Conservation (phyloP, 2,888 invertebrate genomes). For the Tyria jacobaeae region DNA sequence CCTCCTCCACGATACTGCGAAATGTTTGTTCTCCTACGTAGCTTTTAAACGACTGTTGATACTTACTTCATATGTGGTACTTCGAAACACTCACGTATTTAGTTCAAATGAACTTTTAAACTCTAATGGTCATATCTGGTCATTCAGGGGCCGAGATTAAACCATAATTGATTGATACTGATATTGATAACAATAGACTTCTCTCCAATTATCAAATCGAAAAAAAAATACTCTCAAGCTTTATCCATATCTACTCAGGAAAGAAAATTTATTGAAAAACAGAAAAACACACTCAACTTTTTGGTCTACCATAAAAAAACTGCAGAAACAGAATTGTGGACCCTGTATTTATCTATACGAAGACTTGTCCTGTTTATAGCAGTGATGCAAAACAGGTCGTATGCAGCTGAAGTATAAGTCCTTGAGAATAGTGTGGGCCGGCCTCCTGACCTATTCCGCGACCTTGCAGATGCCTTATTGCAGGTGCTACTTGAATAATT, state of each 20-base stretch:
- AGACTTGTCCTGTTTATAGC: slow-evolving; percentile 24
- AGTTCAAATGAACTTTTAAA: too few relatives aligned
- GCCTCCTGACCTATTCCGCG: slow-evolving; percentile 81
- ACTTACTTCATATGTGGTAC: too few relatives aligned
- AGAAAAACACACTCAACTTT: neutral
- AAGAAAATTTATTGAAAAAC: neutral
- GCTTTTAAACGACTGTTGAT: neutral
- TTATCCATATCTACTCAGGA: too few relatives aligned
- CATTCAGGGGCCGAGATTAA: neutral
- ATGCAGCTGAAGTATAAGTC: slow-evolving; percentile 66
- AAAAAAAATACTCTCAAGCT: too few relatives aligned
- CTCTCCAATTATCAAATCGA: neutral
- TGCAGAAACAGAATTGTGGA: neutral
- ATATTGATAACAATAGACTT: neutral
- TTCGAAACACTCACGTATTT: too few relatives aligned
- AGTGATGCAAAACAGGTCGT: slow-evolving; percentile 52
- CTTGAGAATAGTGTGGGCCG: slow-evolving; percentile 69
- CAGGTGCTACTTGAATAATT: slow-evolving; percentile 53
- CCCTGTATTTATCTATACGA: slow-evolving; percentile 10
- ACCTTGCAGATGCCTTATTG: slow-evolving; percentile 69
- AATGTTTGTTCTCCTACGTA: slow-evolving; percentile 11
- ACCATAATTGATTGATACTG: neutral
- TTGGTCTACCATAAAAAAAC: neutral
- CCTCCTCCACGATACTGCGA: slow-evolving; percentile 22
- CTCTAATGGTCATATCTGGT: neutral